These are phyloP conservation scores for Siniperca obscura DNA, from an alignment of 2,797 vertebrate genomes.

Conservation along the genomic window DNA sequence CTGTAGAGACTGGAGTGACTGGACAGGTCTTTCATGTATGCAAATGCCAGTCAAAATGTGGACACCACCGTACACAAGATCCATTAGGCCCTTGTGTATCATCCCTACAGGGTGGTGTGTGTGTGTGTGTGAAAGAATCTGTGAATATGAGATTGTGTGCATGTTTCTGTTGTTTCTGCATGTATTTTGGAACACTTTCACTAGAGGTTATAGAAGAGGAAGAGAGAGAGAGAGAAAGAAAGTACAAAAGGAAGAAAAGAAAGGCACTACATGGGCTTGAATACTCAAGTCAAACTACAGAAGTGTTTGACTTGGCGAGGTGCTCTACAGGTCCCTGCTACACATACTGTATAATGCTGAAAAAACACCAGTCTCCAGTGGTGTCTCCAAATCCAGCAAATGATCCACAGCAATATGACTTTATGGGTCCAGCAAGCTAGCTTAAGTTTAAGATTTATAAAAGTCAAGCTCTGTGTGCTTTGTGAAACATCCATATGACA, in stretches of 20 bases:
- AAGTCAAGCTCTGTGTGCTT: constrained; percentile 23
- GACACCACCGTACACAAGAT: constrained; percentile 88
- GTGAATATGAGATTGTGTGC: constrained; percentile 14
- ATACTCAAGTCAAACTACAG: no score
- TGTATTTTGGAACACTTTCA: constrained; percentile 9
- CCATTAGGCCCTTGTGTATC: constrained; percentile 90
- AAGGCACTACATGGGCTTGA: no score
- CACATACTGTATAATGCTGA: not conserved
- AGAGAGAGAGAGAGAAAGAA: not conserved
- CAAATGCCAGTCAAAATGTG: constrained; percentile 94
- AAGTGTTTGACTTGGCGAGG: no score
- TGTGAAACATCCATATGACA: constrained; percentile 14
- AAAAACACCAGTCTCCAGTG: not conserved
- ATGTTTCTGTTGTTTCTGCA: not conserved
- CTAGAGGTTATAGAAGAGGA: not conserved
- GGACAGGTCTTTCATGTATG: constrained; percentile 96
- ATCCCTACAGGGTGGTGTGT: constrained; percentile 56
- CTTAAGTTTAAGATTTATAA: constrained; percentile 7
- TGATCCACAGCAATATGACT: not conserved
- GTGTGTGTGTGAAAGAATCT: constrained; percentile 19
- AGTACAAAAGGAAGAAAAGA: not conserved
- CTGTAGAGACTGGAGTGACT: constrained; percentile 88
- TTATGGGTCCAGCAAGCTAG: not conserved
- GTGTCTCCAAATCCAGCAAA: not conserved
- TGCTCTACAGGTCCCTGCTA: not conserved